These are phyloP conservation scores for Euphydryas editha DNA, from an alignment of 2,888 invertebrate species.

Conservation along the genomic window DNA sequence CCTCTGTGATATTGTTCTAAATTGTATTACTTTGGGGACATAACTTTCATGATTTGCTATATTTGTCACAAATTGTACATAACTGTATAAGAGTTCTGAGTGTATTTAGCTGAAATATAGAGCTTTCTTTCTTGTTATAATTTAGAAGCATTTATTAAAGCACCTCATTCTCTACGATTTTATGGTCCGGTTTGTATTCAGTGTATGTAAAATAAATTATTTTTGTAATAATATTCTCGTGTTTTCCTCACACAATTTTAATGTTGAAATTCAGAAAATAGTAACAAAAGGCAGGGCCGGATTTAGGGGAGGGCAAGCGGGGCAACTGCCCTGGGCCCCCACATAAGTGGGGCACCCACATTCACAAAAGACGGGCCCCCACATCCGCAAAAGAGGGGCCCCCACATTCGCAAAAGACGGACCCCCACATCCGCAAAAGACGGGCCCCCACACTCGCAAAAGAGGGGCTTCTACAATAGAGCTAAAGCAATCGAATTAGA, in stretches of 20 bases:
- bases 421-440: too few relatives aligned
- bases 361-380: too few relatives aligned
- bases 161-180: slow-evolving; percentile 60
- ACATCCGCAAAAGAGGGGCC: too few relatives aligned
- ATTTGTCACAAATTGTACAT: slow-evolving; percentile 16
- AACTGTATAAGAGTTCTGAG: slow-evolving; percentile 17
- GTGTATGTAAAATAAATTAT: slow-evolving; percentile 72
- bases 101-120: slow-evolving; percentile 59
- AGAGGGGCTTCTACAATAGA: too few relatives aligned
- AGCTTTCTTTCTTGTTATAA: slow-evolving; percentile 49
- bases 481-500: too few relatives aligned
- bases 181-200: slow-evolving; percentile 66
- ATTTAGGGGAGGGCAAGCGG: too few relatives aligned
- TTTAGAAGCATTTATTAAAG: slow-evolving; percentile 65
- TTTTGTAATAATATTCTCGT: slow-evolving; percentile 57
- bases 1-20: slow-evolving; percentile 29
- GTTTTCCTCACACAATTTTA: slow-evolving; percentile 46
- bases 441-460: too few relatives aligned
- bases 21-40: slow-evolving; percentile 25
- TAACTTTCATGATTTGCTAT: background rate
- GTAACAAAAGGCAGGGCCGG: too few relatives aligned
- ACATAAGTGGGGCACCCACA: too few relatives aligned
- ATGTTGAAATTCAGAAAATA: background rate
- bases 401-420: too few relatives aligned
- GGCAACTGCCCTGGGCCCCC: too few relatives aligned